These are phyloP conservation scores for Archivesica marissinica DNA, from an alignment of 1,140 invertebrate genomes.

Conservation along the genomic window DNA sequence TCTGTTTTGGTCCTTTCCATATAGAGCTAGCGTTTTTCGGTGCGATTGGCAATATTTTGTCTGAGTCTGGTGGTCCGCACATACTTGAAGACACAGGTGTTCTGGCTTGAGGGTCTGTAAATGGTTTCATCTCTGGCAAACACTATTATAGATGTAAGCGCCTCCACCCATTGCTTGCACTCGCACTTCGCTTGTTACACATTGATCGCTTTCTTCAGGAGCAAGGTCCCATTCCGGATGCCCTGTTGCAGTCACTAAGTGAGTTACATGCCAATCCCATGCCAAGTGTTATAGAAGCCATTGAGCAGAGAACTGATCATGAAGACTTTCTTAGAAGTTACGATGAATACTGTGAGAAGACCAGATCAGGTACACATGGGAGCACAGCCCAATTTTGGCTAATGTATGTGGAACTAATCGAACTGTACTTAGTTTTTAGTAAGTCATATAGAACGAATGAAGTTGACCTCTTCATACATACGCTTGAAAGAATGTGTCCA, in stretches of 20 bases:
- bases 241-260: neutral
- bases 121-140: constrained; percentile 82
- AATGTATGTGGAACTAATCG: constrained; percentile 51
- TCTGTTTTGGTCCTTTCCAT: constrained; percentile 85
- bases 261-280: neutral
- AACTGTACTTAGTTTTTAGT: constrained; percentile 21
- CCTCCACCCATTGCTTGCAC: constrained; percentile 83
- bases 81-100: constrained; percentile 83
- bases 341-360: neutral
- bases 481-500: constrained; percentile 12
- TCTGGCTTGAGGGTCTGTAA: constrained; percentile 83
- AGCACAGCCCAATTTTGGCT: constrained; percentile 64
- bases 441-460: constrained; percentile 50
- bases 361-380: constrained; percentile 45
- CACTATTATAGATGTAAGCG: constrained; percentile 85
- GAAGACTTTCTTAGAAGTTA: neutral
- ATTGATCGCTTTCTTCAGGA: constrained; percentile 74
- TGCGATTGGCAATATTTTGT: constrained; percentile 84
- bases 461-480: constrained; percentile 28
- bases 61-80: constrained; percentile 82
- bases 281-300: neutral
- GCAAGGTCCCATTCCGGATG: neutral
- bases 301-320: neutral
- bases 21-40: constrained; percentile 85
- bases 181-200: constrained; percentile 83